Evolutionary conservation across 2,888 invertebrate species (phyloP).

Genomic region (Ditula angustiorana): DNA sequence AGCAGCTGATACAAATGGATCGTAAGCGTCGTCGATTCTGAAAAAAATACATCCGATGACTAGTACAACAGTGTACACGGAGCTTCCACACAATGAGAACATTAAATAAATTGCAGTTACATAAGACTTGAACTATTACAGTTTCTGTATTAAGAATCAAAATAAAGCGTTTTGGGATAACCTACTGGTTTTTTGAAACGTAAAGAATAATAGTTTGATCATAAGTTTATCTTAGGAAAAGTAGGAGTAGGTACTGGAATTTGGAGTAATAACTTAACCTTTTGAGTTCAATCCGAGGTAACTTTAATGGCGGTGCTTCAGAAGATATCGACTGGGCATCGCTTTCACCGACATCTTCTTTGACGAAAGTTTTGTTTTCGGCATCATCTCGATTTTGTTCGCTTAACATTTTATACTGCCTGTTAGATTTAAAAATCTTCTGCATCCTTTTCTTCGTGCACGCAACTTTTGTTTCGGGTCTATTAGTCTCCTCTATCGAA

Average conservation of each 20-base stretch:
- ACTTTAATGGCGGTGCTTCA: slow-evolving; percentile 75
- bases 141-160: not conserved
- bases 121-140: too few species aligned
- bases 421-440: slow-evolving; percentile 62
- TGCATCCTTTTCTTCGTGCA: slow-evolving; percentile 62
- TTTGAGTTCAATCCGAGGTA: slow-evolving; percentile 76
- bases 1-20: slow-evolving; percentile 92
- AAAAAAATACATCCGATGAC: slow-evolving; percentile 50
- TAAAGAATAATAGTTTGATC: not conserved
- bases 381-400: slow-evolving; percentile 62
- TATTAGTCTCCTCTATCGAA: slow-evolving; percentile 68
- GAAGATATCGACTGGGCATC: slow-evolving; percentile 66
- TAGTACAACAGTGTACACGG: slow-evolving; percentile 20
- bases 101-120: not conserved
- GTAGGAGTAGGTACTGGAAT: not conserved
- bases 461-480: slow-evolving; percentile 53
- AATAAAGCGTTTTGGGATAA: not conserved
- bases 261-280: slow-evolving; percentile 61
- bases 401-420: slow-evolving; percentile 64
- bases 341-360: slow-evolving; percentile 63
- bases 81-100: not conserved
- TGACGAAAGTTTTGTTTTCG: slow-evolving; percentile 70
- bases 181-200: not conserved
- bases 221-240: not conserved
- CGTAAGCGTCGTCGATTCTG: slow-evolving; percentile 87